A percentile compares a stretch with the other conserved stretches of the same genome.
phyloP scores from a whole-genome alignment of 2,113 vertebrate species.

The Xiphophorus hellerii region DNA sequence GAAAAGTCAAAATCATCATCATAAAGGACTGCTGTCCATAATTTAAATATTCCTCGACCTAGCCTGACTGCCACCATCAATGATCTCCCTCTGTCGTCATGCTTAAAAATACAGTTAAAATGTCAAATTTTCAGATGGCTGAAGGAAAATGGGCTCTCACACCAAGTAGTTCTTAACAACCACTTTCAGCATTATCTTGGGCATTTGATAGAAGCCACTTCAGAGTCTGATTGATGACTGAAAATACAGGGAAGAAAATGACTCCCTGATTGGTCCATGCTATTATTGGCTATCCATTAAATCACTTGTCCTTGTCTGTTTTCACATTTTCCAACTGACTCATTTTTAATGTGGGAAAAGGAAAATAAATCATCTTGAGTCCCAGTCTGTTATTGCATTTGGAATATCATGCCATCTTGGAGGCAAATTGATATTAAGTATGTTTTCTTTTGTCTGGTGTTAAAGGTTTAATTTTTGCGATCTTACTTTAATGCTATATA shows the following conservation, averaged over 20 bases:
- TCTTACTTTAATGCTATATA: not conserved
- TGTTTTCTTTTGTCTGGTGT: not conserved
- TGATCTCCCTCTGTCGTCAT: not conserved
- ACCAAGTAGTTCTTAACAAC: slow-evolving; percentile 9
- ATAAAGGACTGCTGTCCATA: not conserved
- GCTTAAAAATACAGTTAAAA: slow-evolving; percentile 3
- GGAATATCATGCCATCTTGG: not conserved
- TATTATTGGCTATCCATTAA: not conserved
- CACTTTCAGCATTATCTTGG: not conserved
- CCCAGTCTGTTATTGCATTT: not conserved
- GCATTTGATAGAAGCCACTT: slow-evolving; percentile 2
- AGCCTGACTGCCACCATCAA: not conserved
- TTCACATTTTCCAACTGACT: not conserved
- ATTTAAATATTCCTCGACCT: not conserved
- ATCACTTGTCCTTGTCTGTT: slow-evolving; percentile 16
- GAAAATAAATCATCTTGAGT: not conserved
- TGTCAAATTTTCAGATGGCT: slow-evolving; percentile 1
- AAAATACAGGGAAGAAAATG: slow-evolving; percentile 15
- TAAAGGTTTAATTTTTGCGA: not conserved
- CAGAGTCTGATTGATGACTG: slow-evolving; percentile 5
- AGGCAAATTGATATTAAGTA: not conserved
- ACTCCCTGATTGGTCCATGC: slow-evolving; percentile 20
- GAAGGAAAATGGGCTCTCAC: slow-evolving; percentile 23
- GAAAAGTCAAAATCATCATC: not conserved
- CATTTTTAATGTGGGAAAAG: not conserved